Conservation (phyloP, 2,797 vertebrate genomes). For the Brotula barbata region DNA sequence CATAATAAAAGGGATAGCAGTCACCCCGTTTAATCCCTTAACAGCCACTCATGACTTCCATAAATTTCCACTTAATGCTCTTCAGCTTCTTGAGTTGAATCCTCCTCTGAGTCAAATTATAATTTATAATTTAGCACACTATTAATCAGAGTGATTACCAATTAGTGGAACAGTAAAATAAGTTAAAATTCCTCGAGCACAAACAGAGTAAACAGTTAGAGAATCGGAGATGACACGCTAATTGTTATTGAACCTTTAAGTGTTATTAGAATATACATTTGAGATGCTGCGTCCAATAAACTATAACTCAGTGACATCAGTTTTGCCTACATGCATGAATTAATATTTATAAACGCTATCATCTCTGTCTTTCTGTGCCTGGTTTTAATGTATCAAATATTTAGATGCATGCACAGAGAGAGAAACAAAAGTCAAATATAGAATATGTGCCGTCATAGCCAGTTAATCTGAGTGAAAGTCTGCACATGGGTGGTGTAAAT, state of each 20-base stretch:
- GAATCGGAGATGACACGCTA: constrained; percentile 50
- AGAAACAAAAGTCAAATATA: not conserved
- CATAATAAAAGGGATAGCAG: constrained; percentile 27
- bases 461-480: too few relatives aligned
- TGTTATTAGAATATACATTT: constrained; percentile 54
- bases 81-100: constrained; percentile 46
- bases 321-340: constrained; percentile 35
- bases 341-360: constrained; percentile 6
- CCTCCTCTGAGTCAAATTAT: constrained; percentile 46
- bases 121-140: constrained; percentile 46
- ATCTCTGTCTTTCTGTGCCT: not conserved
- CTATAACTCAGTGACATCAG: not conserved
- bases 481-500: too few relatives aligned
- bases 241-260: constrained; percentile 56
- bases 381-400: not conserved
- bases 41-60: constrained; percentile 23
- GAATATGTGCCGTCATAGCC: too few relatives aligned
- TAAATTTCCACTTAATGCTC: constrained; percentile 42
- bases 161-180: constrained; percentile 51
- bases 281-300: constrained; percentile 37
- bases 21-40: constrained; percentile 38
- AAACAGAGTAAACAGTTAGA: constrained; percentile 43
- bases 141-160: constrained; percentile 54
- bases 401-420: not conserved
- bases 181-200: constrained; percentile 50